Evolutionary conservation across 2,113 vertebrate genomes (phyloP).

Genomic region (Panthera leo): DNA sequence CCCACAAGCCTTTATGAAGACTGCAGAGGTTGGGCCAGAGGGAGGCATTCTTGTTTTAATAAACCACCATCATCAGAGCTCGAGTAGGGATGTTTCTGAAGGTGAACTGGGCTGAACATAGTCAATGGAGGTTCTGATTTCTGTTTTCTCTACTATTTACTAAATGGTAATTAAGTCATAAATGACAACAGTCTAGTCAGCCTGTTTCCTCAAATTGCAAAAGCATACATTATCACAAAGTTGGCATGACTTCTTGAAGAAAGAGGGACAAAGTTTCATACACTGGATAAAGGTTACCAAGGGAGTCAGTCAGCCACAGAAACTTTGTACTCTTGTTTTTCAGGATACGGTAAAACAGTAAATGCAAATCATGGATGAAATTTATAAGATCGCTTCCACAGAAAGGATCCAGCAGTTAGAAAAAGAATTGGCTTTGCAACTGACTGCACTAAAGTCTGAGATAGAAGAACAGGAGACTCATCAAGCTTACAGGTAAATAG

Average conservation of each 20-base stretch:
- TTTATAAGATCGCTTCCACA: slow-evolving; percentile 83
- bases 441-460: slow-evolving; percentile 83
- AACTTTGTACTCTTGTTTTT: not conserved
- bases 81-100: not conserved
- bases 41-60: not conserved
- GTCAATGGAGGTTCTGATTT: not conserved
- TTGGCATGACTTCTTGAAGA: not conserved
- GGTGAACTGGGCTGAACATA: not conserved
- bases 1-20: not conserved
- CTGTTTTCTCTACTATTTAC: not conserved
- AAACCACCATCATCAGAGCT: not conserved
- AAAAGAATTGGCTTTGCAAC: slow-evolving; percentile 80
- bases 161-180: not conserved
- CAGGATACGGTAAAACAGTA: slow-evolving; percentile 6
- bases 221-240: not conserved
- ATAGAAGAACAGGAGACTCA: slow-evolving; percentile 77
- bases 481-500: slow-evolving; percentile 78
- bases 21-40: no score
- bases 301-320: not conserved
- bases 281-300: not conserved
- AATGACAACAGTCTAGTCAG: not conserved
- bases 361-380: slow-evolving; percentile 78
- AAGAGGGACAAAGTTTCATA: not conserved
- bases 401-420: slow-evolving; percentile 85
- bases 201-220: not conserved